Conservation (phyloP, 2,113 vertebrate species). For the Mesoclemmys tuberculata region DNA sequence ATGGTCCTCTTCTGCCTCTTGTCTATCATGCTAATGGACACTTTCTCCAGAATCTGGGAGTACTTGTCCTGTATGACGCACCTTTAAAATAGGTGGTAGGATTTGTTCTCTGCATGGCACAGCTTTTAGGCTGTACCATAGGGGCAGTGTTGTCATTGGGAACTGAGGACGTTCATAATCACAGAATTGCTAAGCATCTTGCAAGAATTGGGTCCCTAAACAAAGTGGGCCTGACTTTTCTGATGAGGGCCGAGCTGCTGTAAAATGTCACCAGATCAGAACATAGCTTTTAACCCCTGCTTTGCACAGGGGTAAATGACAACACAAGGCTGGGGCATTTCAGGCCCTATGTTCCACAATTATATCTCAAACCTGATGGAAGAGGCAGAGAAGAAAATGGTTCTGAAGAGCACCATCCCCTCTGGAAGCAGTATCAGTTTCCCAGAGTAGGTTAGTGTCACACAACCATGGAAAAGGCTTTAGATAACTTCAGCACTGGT, state of each 20-base stretch:
- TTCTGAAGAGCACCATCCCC: neutral
- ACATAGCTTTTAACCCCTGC: neutral
- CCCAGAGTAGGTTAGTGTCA: neutral
- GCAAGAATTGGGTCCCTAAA: neutral
- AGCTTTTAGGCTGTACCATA: neutral
- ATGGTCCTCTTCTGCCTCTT: neutral
- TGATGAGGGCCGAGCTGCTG: neutral
- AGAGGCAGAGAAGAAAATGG: neutral
- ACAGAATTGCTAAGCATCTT: neutral
- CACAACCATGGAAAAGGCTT: fast-evolving
- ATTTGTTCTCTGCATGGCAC: neutral
- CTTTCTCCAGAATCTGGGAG: neutral
- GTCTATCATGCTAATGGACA: neutral
- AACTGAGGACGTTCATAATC: neutral
- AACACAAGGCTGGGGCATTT: neutral
- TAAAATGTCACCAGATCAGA: neutral
- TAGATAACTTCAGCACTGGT: neutral
- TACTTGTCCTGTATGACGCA: neutral
- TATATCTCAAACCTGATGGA: neutral
- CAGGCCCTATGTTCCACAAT: neutral
- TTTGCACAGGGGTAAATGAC: neutral
- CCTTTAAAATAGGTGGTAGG: neutral
- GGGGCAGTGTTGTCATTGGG: neutral
- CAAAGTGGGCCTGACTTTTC: neutral
- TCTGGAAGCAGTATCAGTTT: neutral